Conservation (phyloP, 1,140 invertebrate genomes). For the Caenorhabditis remanei region DNA sequence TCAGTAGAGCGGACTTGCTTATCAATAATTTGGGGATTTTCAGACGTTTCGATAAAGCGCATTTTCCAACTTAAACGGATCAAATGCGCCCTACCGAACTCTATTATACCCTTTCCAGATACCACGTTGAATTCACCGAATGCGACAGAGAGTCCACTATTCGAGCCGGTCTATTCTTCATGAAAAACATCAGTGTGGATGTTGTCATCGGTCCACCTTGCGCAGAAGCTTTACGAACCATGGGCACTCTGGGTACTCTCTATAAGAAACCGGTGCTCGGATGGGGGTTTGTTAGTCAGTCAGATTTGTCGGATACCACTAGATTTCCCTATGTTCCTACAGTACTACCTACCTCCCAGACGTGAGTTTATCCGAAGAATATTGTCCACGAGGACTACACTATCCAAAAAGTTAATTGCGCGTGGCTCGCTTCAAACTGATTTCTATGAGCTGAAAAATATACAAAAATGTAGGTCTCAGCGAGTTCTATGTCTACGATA, state of each 20-base stretch:
- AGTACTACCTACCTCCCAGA: neutral
- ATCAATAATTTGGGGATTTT: too few species aligned
- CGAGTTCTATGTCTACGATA: too few species aligned
- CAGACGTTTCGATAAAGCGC: too few species aligned
- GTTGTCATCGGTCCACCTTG: constrained; percentile 6
- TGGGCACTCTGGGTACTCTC: neutral
- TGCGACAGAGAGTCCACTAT: neutral
- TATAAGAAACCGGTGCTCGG: constrained; percentile 13
- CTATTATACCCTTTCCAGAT: too few species aligned
- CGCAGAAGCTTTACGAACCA: constrained; percentile 1
- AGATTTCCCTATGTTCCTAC: neutral
- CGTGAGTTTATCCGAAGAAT: neutral
- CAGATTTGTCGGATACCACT: neutral
- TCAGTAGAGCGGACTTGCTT: too few species aligned
- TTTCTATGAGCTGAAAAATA: too few species aligned
- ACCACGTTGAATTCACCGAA: constrained; percentile 8
- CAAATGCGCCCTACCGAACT: too few species aligned
- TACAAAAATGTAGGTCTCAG: too few species aligned
- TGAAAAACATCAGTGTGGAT: neutral
- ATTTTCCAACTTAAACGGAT: too few species aligned
- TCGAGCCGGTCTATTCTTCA: neutral
- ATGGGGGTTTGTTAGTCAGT: constrained; percentile 28
- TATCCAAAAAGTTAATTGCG: too few species aligned
- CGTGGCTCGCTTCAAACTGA: too few species aligned
- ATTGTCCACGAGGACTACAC: too few species aligned